Evolutionary conservation across 2,888 invertebrate genomes (phyloP).

Genomic region (Cyaniris semiargus): DNA sequence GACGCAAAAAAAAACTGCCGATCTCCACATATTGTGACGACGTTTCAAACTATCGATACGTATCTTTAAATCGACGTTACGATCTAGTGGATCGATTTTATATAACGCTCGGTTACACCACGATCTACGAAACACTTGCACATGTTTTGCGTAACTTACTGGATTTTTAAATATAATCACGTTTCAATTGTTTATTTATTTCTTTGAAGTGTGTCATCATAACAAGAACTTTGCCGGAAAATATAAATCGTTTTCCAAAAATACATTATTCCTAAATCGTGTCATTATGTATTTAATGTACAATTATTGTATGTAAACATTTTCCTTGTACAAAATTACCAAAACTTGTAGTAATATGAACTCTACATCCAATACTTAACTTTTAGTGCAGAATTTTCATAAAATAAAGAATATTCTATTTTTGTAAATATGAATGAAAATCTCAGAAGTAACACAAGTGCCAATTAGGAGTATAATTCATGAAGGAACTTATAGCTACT

Average conservation of each 20-base stretch:
- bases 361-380: no score
- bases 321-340: neutral
- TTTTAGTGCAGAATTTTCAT: neutral
- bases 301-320: neutral
- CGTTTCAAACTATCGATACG: neutral
- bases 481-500: neutral
- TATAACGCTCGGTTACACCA: slow-evolving; percentile 14
- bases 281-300: neutral
- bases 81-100: neutral
- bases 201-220: neutral
- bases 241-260: neutral
- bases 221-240: neutral
- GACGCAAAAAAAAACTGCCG: neutral
- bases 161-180: slow-evolving; percentile 50
- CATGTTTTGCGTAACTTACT: slow-evolving; percentile 22
- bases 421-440: no score
- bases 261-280: neutral
- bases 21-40: neutral
- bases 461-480: neutral
- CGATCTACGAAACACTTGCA: neutral
- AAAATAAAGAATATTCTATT: no score
- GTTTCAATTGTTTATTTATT: slow-evolving; percentile 37
- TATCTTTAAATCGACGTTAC: neutral
- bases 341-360: neutral
- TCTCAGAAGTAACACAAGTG: neutral